Percentiles rank a stretch among this genome's conserved stretches.
phyloP scores from a whole-genome alignment of 1,140 invertebrate genomes.

The Achroia grisella region DNA sequence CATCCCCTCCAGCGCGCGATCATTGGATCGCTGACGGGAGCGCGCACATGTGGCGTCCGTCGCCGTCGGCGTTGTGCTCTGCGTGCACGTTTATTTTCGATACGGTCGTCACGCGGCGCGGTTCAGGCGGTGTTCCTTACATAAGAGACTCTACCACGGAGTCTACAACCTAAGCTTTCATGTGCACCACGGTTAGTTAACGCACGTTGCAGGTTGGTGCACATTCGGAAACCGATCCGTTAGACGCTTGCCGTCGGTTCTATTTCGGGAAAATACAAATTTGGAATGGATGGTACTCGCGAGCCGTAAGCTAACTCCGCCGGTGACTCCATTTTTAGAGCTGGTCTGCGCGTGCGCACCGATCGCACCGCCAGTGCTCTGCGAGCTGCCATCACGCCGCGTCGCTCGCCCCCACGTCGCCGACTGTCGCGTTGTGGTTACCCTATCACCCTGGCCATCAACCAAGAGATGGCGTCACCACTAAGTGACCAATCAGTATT shows the following conservation, averaged over 20 bases:
- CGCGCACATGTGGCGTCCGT: conserved; percentile 64
- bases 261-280: conserved; percentile 89
- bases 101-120: conserved; percentile 65
- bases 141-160: conserved; percentile 41
- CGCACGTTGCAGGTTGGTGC: conserved; percentile 61
- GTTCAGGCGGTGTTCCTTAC: conserved; percentile 59
- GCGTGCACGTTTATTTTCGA: conserved; percentile 66
- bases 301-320: conserved; percentile 64
- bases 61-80: conserved; percentile 29
- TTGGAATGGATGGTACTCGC: conserved; percentile 78
- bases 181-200: conserved; percentile 36
- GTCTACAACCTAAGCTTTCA: conserved; percentile 27
- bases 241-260: conserved; percentile 72
- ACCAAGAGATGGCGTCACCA: conserved; percentile 38
- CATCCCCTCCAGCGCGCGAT: conserved; percentile 63
- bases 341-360: conserved; percentile 68
- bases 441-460: conserved; percentile 31
- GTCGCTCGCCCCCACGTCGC: conserved; percentile 48
- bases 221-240: conserved; percentile 72
- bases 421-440: conserved; percentile 29
- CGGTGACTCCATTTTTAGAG: conserved; percentile 77
- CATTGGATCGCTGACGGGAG: conserved; percentile 50
- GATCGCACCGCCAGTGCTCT: conserved; percentile 54
- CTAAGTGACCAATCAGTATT: conserved; percentile 11
- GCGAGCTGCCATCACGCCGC: conserved; percentile 54